Percentiles rank a stretch among this genome's conserved stretches.
Conservation (phyloP, 2,113 vertebrate genomes). For the Columbina picui region DNA sequence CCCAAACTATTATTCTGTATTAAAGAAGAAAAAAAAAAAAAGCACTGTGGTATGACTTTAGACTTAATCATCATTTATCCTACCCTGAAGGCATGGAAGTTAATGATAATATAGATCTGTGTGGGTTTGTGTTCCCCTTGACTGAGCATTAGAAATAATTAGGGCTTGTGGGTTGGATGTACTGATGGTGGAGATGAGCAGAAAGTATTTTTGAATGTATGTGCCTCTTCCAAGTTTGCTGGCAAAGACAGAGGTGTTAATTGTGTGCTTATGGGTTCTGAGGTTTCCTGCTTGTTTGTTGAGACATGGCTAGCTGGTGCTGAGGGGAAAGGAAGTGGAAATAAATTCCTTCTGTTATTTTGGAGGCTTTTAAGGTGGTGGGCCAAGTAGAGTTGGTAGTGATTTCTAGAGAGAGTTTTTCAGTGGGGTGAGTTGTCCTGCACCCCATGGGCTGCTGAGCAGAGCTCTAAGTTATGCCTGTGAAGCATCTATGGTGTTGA, state of each 20-base stretch:
- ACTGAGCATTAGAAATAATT: slow-evolving; percentile 67
- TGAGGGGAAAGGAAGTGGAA: background rate
- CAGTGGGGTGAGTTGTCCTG: fast-evolving
- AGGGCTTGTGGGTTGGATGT: slow-evolving; percentile 44
- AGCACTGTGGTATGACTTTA: slow-evolving; percentile 27
- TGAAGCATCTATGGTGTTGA: background rate
- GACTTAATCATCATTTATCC: slow-evolving; percentile 66
- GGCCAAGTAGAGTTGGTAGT: background rate
- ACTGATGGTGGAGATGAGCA: slow-evolving; percentile 41
- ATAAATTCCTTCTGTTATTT: background rate
- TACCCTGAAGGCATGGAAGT: slow-evolving; percentile 56
- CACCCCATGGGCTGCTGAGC: background rate
- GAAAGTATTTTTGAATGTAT: background rate
- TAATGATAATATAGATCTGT: slow-evolving; percentile 69
- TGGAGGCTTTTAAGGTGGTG: background rate
- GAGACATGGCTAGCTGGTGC: background rate
- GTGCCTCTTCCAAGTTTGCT: background rate
- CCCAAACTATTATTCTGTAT: slow-evolving; percentile 17
- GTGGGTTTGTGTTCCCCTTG: slow-evolving; percentile 64
- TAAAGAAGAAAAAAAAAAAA: background rate
- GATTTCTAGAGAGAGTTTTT: background rate
- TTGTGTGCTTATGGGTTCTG: background rate
- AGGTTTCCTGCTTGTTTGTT: background rate
- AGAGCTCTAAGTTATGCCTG: fast-evolving
- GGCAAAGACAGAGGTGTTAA: slow-evolving; percentile 15